Evolutionary conservation across 2,113 vertebrate genomes (phyloP).

Genomic region (Eubucco bourcierii): DNA sequence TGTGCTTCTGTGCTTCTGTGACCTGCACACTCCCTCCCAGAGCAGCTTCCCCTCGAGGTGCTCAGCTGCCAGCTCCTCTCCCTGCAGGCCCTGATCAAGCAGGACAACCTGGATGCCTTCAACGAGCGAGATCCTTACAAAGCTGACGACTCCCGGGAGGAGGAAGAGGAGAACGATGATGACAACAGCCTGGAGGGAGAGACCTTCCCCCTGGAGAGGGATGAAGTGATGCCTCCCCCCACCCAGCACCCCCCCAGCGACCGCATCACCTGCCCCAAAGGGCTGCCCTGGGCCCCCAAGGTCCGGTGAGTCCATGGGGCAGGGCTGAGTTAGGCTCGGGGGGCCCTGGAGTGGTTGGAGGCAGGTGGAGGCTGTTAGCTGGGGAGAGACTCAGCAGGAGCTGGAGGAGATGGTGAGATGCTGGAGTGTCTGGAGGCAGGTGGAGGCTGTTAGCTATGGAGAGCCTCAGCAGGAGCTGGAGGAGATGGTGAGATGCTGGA

Average conservation of each 20-base stretch:
- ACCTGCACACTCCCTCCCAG: not conserved
- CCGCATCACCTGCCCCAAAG: constrained; percentile 92
- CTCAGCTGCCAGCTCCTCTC: not conserved
- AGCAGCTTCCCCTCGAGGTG: rapidly evolving
- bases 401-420: no score
- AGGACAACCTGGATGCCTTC: constrained; percentile 98
- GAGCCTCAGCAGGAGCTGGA: no score
- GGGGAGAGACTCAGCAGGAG: no score
- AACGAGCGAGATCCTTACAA: constrained; percentile 97
- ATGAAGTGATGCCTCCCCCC: constrained; percentile 94
- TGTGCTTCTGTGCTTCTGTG: no score
- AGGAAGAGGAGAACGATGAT: constrained; percentile 95
- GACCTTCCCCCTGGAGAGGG: constrained; percentile 90
- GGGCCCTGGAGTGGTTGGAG: not conserved
- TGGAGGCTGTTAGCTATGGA: no score
- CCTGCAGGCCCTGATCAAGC: constrained; percentile 90
- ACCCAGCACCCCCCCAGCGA: constrained; percentile 88
- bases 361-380: rapidly evolving
- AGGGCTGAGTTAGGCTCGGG: no score
- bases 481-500: no score
- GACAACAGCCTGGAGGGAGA: constrained; percentile 92
- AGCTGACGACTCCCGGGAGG: constrained; percentile 90
- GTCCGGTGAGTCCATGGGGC: constrained; percentile 82
- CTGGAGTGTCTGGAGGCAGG: no score
- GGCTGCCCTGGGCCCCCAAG: constrained; percentile 97